These are phyloP conservation scores for Anarrhichthys ocellatus DNA, from an alignment of 2,113 vertebrate genomes.

Conservation along the genomic window DNA sequence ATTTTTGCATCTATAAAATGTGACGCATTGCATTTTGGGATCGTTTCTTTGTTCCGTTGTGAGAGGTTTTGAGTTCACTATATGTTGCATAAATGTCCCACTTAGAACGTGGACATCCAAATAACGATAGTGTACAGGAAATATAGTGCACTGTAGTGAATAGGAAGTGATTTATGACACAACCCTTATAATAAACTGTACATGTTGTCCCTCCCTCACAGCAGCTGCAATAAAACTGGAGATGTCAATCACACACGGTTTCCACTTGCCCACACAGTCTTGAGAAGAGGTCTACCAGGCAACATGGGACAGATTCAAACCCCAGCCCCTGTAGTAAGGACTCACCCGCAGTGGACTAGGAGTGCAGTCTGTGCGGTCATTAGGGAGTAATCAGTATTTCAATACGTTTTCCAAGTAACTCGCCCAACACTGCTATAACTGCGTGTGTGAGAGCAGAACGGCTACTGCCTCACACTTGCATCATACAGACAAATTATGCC, in stretches of 20 bases:
- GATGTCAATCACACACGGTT: not conserved
- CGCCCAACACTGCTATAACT: not conserved
- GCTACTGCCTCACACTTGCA: not conserved
- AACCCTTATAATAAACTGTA: not conserved
- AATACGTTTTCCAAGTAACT: not conserved
- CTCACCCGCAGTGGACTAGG: not conserved
- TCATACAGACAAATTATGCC: slow-evolving; percentile 35
- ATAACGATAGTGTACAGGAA: not conserved
- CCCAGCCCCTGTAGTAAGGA: too few relatives aligned
- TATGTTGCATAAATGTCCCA: not conserved
- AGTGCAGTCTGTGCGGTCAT: slow-evolving; percentile 11
- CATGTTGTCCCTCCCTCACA: not conserved
- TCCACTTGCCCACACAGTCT: not conserved
- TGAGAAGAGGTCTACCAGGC: not conserved
- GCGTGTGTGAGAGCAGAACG: not conserved
- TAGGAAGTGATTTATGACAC: not conserved
- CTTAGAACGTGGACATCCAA: not conserved
- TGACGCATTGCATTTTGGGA: not conserved
- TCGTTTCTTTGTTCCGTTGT: not conserved
- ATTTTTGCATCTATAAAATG: not conserved
- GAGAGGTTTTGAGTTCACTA: not conserved
- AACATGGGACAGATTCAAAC: too few relatives aligned
- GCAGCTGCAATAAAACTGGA: not conserved
- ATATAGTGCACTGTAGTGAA: not conserved
- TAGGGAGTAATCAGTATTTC: not conserved